phyloP scores from a whole-genome alignment of 2,113 vertebrate genomes.

The Ophiodon elongatus region DNA sequence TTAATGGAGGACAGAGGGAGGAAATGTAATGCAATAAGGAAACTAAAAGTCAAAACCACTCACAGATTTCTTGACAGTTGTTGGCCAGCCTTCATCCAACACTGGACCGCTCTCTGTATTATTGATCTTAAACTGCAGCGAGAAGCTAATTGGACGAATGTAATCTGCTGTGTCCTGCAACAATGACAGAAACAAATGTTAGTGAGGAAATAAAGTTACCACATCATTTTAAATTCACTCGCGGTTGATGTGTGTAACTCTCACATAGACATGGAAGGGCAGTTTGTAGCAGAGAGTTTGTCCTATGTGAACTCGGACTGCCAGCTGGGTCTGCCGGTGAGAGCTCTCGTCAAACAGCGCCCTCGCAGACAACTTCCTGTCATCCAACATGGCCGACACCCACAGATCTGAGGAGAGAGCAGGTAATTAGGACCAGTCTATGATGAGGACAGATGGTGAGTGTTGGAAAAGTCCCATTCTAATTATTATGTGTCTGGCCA shows the following conservation, averaged over 20 bases:
- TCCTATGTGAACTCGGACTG: constrained; percentile 78
- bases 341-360: constrained; percentile 90
- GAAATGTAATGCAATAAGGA: neutral
- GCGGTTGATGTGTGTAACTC: constrained; percentile 39
- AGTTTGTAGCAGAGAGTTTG: constrained; percentile 84
- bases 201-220: neutral
- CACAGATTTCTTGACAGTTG: constrained; percentile 88
- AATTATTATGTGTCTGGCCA: neutral
- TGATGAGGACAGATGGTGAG: constrained; percentile 14
- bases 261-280: constrained; percentile 93
- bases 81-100: constrained; percentile 89
- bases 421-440: neutral
- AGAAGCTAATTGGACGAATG: constrained; percentile 90
- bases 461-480: neutral
- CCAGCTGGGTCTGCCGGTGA: constrained; percentile 84
- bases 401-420: constrained; percentile 79
- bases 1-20: neutral
- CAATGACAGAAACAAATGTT: constrained; percentile 1
- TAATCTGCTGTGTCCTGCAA: constrained; percentile 93
- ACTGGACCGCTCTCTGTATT: constrained; percentile 86
- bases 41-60: constrained; percentile 52
- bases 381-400: constrained; percentile 89
- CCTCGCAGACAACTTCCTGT: constrained; percentile 84
- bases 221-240: neutral
- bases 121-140: constrained; percentile 88